Conservation (phyloP, 2,888 invertebrate genomes). For the Byasa hedistus region DNA sequence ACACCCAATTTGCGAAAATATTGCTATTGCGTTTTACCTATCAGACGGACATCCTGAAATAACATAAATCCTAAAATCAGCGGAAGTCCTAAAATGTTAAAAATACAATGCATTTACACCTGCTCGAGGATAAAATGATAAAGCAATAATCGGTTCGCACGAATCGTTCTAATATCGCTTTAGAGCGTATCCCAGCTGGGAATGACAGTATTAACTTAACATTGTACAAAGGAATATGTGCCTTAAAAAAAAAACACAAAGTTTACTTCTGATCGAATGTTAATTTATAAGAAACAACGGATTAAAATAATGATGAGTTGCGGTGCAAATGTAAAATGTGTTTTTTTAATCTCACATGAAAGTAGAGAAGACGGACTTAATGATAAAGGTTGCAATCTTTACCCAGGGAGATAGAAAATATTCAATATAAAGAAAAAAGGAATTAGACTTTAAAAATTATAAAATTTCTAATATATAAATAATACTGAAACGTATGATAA, state of each 20-base stretch:
- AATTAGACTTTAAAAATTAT: too few species aligned
- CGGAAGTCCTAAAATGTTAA: neutral
- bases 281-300: neutral
- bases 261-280: neutral
- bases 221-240: slow-evolving; percentile 29
- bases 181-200: slow-evolving; percentile 40
- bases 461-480: too few species aligned
- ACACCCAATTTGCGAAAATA: too few species aligned
- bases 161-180: slow-evolving; percentile 35
- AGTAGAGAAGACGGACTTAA: too few species aligned
- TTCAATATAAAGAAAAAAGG: too few species aligned
- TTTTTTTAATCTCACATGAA: neutral
- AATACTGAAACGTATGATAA: too few species aligned
- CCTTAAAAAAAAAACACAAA: neutral
- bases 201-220: slow-evolving; percentile 46
- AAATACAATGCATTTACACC: slow-evolving; percentile 11
- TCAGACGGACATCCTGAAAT: too few species aligned
- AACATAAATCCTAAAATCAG: too few species aligned
- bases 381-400: too few species aligned
- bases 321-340: neutral
- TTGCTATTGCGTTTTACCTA: too few species aligned
- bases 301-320: neutral
- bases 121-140: slow-evolving; percentile 28
- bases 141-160: slow-evolving; percentile 42
- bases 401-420: too few species aligned